Base-by-base conservation (phyloP, 2,797 vertebrate species). In the Betta splendens region DNA sequence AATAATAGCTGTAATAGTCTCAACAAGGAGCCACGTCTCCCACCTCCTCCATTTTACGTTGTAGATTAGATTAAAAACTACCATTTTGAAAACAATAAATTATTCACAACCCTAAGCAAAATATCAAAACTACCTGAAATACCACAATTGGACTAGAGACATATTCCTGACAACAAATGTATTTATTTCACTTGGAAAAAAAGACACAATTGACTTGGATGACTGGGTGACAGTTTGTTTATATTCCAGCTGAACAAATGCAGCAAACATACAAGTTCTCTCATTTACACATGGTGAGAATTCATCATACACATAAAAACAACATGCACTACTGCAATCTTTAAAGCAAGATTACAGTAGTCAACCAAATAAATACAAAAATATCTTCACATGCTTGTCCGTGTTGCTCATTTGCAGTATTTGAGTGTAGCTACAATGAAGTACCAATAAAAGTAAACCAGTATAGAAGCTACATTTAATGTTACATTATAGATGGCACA, bases 381-480 rank as follows among this genome's bases (percentile, higher is more conserved):
- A 87, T 70, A 86, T 37, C 21, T 42, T 26, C 39, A 51, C 75
- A 67, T 78, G 79, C 83, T 53, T 51, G 23, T 50, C 13, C 78
- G 32, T 65, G 31, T 62, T 74, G 50, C 68, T 73, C 47, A 6
- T 29, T 60, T 57, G 38, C 31, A 51, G 42, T 53, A 20, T 5
- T 63, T 35, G 20, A 48, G 49, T 61, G 39, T 43, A 53, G 2
- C 11, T 54, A 57, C 49, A 62, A 31, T 31, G 43, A 49, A 28
- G 29, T 51, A 23, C 36, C n/a, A 31, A 22, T 2, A 60, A 26
- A 18, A 57, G 26, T 58, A 22, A 58, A 28, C 28, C n/a, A 25
- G 32, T 23, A 51, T 40, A 13, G 39, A 60, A 57, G 21, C 35
- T 11, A n/a, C n/a, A n/a, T n/a, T n/a, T n/a, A 29, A n/a, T 18